Percentiles rank a stretch among this genome's conserved stretches.
Evolutionary conservation across 2,888 invertebrate genomes (phyloP).

Genomic region (Geophilus truncorum): DNA sequence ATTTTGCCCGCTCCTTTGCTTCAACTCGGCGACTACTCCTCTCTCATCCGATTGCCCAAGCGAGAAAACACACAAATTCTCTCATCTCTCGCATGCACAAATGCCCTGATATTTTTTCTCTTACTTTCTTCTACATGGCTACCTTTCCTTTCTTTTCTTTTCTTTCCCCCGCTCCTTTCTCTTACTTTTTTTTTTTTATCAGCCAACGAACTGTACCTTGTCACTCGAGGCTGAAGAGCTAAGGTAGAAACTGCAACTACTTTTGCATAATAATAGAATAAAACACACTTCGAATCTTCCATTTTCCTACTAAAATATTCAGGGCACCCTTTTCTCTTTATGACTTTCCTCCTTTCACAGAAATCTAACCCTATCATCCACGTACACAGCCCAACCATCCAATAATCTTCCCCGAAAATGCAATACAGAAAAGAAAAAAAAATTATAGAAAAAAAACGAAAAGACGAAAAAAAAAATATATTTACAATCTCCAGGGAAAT

Average conservation of each 20-base stretch:
- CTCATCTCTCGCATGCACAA: slow-evolving; percentile 5
- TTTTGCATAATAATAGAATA: slow-evolving; percentile 32
- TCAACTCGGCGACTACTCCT: neutral
- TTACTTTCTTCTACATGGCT: slow-evolving; percentile 10
- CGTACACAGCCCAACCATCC: neutral
- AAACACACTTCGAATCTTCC: neutral
- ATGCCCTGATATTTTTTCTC: neutral
- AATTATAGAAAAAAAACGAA: neutral
- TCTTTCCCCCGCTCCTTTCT: too few relatives aligned
- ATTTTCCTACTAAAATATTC: slow-evolving; percentile 20
- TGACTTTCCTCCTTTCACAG: neutral
- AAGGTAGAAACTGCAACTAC: slow-evolving; percentile 15
- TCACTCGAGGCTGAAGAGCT: neutral
- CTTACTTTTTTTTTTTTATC: slow-evolving; percentile 1
- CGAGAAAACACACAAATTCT: slow-evolving; percentile 21
- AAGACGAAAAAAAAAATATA: neutral
- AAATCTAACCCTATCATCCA: slow-evolving; percentile 15
- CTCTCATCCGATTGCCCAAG: neutral
- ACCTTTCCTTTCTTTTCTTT: neutral
- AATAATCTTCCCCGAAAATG: neutral
- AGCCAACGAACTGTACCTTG: neutral
- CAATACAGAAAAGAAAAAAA: neutral
- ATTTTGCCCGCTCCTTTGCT: neutral
- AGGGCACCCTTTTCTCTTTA: slow-evolving; percentile 11
- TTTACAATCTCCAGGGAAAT: neutral